Conservation (phyloP, 2,888 invertebrate species). For the Metellina segmentata region DNA sequence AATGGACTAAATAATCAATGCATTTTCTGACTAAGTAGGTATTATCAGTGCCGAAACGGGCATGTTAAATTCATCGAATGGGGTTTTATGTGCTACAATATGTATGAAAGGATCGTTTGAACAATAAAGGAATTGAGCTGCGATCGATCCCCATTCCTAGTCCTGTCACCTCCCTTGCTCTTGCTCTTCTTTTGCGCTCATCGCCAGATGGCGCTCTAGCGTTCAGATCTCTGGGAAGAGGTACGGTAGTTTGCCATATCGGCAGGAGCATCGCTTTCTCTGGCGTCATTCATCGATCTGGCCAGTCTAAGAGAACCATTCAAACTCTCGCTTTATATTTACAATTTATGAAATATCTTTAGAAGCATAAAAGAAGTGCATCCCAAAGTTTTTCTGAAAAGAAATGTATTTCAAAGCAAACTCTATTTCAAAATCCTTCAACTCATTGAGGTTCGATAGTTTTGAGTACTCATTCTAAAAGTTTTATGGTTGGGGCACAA, state of each 20-base stretch:
- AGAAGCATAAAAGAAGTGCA: too few species aligned
- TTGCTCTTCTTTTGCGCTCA: conserved; percentile 57
- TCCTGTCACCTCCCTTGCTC: conserved; percentile 52
- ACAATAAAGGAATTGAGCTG: conserved; percentile 44
- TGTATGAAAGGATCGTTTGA: conserved; percentile 24
- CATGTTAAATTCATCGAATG: background rate
- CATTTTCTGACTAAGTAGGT: background rate
- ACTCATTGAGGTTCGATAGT: too few species aligned
- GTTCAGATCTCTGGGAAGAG: conserved; percentile 20
- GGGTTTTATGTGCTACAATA: background rate
- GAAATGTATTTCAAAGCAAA: too few species aligned
- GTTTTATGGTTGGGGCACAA: too few species aligned
- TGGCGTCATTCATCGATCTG: background rate
- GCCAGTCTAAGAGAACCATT: too few species aligned
- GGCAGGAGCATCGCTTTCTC: background rate
- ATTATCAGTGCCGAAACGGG: background rate
- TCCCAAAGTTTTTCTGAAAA: too few species aligned
- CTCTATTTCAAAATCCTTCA: too few species aligned
- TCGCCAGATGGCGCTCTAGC: conserved; percentile 52
- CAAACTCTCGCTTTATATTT: too few species aligned
- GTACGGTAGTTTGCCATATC: background rate
- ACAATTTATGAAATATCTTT: too few species aligned
- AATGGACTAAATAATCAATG: background rate
- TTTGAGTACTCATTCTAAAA: too few species aligned
- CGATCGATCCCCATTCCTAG: conserved; percentile 44